Base-by-base conservation (phyloP, 2,797 vertebrate species). In the Gambusia yucatana region DNA sequence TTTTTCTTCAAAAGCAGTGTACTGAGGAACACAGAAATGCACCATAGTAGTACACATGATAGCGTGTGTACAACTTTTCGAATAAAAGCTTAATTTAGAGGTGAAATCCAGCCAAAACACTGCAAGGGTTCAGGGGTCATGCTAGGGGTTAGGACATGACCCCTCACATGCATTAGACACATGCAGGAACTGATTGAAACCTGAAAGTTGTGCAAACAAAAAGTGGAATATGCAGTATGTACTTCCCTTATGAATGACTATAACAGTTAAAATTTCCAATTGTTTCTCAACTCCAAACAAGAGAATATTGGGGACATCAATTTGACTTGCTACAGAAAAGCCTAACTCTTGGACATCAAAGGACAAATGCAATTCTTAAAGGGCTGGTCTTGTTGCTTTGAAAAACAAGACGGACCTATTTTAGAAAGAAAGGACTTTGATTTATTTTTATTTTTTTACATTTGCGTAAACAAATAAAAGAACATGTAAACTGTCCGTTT, bases 401-500 rank as follows among this genome's bases (percentile, higher is more conserved):
- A 96, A 96, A 97, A 97, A 95, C 96, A 96, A 97, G 25, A 97
- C 97, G 97, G 28, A 33, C 30, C 93, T 95, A 97, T 97, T 97
- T 97, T 96, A 95, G 94, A 95, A 93, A 95, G 41, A 96, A 96
- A 97, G 97, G 95, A 94, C 95, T 93, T 94, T 93, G 96, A 96
- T 97, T 97, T 96, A 95, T 17, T 3, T 0, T 9, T 9, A 39
- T 9, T 94, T 94, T 50, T 25, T 95, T 94, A 91, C 96, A 95
- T 97, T 97, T 98, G 96, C 97, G 97, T 98, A 97, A 98, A 97
- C 97, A 96, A 65, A 96, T 95, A 94, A 95, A 94, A 41, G 93
- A 44, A 94, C 94, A 96, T 97, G 97, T 96, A 96, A 98, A 97
- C 96, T 96, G 87, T 86, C 87, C 70, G 77, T 88, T 95, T 88